Evolutionary conservation across 2,797 vertebrate species (phyloP).

Genomic region (Nyctalus aviator): DNA sequence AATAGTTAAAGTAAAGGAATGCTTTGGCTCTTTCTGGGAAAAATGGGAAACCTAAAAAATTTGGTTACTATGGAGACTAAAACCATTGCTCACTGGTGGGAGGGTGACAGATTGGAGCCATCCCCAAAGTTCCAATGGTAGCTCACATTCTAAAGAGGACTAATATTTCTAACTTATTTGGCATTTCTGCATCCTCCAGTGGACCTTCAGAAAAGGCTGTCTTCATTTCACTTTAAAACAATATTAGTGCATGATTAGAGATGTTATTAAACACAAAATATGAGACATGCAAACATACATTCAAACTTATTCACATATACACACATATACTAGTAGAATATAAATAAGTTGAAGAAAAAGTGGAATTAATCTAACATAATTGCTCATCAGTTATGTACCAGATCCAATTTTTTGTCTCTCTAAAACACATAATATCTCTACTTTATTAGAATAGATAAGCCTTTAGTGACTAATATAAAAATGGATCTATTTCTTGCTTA

Average conservation of each 20-base stretch:
- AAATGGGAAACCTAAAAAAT: not conserved
- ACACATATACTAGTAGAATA: not conserved
- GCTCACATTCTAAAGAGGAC: not conserved
- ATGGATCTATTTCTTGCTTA: not conserved
- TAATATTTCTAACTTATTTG: not conserved
- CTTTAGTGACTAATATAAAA: not conserved
- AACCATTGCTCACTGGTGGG: not conserved
- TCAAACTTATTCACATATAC: not conserved
- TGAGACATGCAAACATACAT: not conserved
- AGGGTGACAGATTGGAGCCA: not conserved
- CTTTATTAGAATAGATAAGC: not conserved
- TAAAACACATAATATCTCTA: not conserved
- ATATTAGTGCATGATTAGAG: not conserved
- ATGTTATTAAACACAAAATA: not conserved
- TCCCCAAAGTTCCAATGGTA: not conserved
- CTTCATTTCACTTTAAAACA: not conserved
- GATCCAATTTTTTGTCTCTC: not conserved
- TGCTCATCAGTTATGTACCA: not conserved
- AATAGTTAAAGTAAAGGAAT: not conserved
- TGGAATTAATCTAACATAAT: not conserved
- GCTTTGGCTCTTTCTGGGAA: not conserved
- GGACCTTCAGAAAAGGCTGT: not conserved
- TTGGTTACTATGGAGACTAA: not conserved
- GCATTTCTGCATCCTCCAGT: not conserved
- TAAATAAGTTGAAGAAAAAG: not conserved